These are phyloP conservation scores for Tenthredo scrophulariae DNA, from an alignment of 2,888 invertebrate species.

Conservation along the genomic window DNA sequence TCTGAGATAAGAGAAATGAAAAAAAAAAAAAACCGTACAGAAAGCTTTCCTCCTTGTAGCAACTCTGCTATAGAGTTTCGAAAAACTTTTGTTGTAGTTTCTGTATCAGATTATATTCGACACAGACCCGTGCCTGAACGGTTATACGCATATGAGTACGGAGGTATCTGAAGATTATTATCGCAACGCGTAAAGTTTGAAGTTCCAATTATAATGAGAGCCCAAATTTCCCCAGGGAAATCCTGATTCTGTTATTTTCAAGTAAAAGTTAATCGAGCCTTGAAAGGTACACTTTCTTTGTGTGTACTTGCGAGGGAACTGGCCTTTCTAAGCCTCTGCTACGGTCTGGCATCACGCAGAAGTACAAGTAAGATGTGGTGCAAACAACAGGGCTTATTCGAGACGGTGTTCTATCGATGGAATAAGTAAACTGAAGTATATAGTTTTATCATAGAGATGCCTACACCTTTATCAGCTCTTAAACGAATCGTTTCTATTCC, in stretches of 20 bases:
- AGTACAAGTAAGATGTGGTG: constrained; percentile 47
- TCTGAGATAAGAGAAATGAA: background rate
- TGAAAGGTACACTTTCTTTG: constrained; percentile 33
- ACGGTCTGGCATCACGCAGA: constrained; percentile 33
- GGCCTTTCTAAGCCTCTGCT: constrained; percentile 21
- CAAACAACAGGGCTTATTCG: constrained; percentile 14
- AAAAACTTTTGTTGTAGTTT: background rate
- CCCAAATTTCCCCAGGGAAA: background rate
- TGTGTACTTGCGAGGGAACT: background rate
- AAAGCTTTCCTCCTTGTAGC: background rate
- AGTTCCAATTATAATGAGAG: background rate
- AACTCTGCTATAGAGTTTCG: background rate
- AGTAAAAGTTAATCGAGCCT: constrained; percentile 23
- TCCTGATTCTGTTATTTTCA: constrained; percentile 16
- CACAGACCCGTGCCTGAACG: background rate
- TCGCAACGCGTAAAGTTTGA: background rate
- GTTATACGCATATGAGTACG: constrained; percentile 5
- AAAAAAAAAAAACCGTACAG: background rate
- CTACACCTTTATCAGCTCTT: background rate
- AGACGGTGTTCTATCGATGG: background rate
- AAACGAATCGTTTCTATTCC: constrained; percentile 6
- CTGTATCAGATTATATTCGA: background rate
- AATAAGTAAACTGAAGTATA: background rate
- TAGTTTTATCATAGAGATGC: background rate
- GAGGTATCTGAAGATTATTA: constrained; percentile 5